Evolutionary conservation across 2,888 invertebrate genomes (phyloP).

Genomic region (Mellilla xanthometata): DNA sequence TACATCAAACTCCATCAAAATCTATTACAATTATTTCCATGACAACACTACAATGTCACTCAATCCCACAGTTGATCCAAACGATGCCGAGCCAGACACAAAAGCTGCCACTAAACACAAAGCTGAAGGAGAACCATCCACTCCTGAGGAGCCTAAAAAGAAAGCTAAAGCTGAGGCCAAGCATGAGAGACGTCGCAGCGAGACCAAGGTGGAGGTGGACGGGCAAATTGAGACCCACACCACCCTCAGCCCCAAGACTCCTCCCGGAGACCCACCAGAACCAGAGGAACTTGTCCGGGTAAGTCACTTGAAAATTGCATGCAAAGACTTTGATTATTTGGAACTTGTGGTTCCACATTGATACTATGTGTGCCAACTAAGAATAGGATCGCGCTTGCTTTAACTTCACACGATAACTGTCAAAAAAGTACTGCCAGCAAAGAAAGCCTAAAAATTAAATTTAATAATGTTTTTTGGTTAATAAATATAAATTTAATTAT

Average conservation of each 20-base stretch:
- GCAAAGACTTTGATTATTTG: no score
- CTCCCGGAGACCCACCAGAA: constrained; percentile 94
- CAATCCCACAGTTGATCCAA: constrained; percentile 61
- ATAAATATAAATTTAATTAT: no score
- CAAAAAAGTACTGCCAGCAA: no score
- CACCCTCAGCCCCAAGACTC: constrained; percentile 90
- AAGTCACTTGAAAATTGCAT: constrained; percentile 12
- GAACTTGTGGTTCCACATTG: no score
- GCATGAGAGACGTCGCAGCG: constrained; percentile 65
- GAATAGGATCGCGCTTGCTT: no score
- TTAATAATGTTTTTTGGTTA: no score
- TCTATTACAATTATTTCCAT: no score
- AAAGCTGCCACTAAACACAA: constrained; percentile 59
- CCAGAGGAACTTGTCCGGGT: constrained; percentile 95
- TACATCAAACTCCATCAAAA: no score
- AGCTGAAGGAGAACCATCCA: constrained; percentile 55
- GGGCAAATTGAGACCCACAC: constrained; percentile 90
- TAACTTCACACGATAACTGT: no score
- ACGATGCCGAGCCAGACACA: constrained; percentile 53
- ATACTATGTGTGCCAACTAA: no score
- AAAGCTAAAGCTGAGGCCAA: constrained; percentile 61
- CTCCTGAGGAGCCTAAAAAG: constrained; percentile 52
- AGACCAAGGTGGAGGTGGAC: constrained; percentile 83
- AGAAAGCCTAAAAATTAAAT: no score
- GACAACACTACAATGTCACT: no score